Evolutionary conservation across 2,797 vertebrate species (phyloP), one percentile per base, ranked within the genome.

Genomic region (Phyllotis vaccarum): DNA sequence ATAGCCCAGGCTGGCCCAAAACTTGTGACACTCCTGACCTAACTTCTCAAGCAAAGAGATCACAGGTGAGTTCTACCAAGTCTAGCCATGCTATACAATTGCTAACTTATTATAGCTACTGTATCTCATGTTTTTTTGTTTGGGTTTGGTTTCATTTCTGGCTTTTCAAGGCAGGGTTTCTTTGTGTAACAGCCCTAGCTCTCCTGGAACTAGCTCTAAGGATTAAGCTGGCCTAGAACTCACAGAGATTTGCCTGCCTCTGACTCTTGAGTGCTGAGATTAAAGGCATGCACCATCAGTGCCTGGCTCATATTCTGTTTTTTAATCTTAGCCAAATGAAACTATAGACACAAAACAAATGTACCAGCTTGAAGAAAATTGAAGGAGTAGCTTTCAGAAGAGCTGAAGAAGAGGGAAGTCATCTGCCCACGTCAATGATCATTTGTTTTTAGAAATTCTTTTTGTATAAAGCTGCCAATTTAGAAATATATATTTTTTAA

Each of bases 311-410:
- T 72, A 74, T 80, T 29, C 78, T 29, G n/a, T 16, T 85, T 90
- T 60, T 90, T 10, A 85, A 58, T 64, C 70, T 89, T 74, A 75
- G 31, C n/a, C 27, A 75, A 93, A 75, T n/a, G 52, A 91, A 92
- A 92, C 56, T 34, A 68, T 0, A 34, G 31, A 34, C 27, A 64
- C n/a, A 88, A 88, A 95, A 64, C 29, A 62, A 79, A 74, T 8
- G 13, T 40, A 72, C 64, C 70, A 54, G 54, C 89, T 80, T 83
- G 86, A 85, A 87, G 76, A 91, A 43, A 40, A 4, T 16, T 2
- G 29, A 87, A 16, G 2, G 0, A 90, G 46, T 34, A 70, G 16
- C n/a, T 81, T 34, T 74, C 22, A 12, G 0, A 37, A 56, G 37
- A 24, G 5, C 52, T 1, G 6, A 31, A 70, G 19, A 60, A 64